A percentile compares a stretch with the other conserved stretches of the same genome.
These are phyloP conservation scores for Propsilocerus akamusi DNA, from an alignment of 1,140 invertebrate genomes.

Conservation along the genomic window DNA sequence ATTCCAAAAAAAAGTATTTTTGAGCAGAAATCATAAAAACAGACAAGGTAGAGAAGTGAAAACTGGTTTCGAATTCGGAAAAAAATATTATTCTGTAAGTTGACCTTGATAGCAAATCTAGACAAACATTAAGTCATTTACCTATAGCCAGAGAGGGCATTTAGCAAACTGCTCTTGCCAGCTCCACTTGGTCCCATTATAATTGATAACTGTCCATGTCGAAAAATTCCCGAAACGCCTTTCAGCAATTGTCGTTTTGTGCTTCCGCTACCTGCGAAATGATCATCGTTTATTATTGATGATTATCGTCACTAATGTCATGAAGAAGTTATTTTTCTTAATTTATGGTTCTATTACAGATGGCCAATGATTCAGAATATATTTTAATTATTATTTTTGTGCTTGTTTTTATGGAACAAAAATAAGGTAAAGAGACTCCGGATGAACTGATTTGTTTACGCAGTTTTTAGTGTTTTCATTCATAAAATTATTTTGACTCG, in stretches of 20 bases:
- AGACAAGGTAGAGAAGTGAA: too few relatives aligned
- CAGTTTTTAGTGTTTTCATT: neutral
- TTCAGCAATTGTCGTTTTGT: conserved; percentile 25
- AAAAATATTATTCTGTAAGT: too few relatives aligned
- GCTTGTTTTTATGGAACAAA: neutral
- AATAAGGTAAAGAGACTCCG: neutral
- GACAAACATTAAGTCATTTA: conserved; percentile 21
- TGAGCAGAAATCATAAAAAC: too few relatives aligned
- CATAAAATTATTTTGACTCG: neutral
- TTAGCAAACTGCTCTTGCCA: conserved; percentile 58
- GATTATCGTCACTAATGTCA: neutral
- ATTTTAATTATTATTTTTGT: too few relatives aligned
- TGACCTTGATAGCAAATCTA: neutral
- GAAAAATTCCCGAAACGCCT: conserved; percentile 46
- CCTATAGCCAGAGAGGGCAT: conserved; percentile 51
- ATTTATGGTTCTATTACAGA: neutral
- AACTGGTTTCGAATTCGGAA: too few relatives aligned
- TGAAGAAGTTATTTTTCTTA: neutral
- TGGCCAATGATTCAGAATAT: neutral
- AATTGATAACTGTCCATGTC: conserved; percentile 55
- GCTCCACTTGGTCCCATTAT: conserved; percentile 76
- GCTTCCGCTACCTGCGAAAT: neutral
- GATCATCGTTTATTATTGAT: neutral
- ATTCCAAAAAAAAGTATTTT: neutral
- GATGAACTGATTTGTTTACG: neutral